Percentiles rank a stretch among this genome's conserved stretches.
phyloP scores from a whole-genome alignment of 2,888 invertebrate genomes.

The Tyria jacobaeae region DNA sequence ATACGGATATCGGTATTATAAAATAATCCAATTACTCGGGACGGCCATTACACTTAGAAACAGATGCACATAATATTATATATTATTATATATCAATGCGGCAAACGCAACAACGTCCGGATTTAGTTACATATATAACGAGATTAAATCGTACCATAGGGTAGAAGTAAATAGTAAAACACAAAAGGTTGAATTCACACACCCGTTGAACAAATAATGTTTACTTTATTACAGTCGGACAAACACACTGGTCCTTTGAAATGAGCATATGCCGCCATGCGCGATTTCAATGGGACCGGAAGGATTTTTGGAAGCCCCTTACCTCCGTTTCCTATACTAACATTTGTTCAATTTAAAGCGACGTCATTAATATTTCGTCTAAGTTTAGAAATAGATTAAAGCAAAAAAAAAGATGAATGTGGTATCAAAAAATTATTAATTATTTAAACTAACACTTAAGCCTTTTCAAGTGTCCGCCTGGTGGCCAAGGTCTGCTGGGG shows the following conservation, averaged over 20 bases:
- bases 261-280: conserved; percentile 67
- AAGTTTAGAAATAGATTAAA: conserved; percentile 36
- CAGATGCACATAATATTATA: conserved; percentile 6
- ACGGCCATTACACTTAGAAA: conserved; percentile 19
- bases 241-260: conserved; percentile 74
- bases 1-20: conserved; percentile 25
- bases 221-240: conserved; percentile 71
- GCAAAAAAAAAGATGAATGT: conserved; percentile 31
- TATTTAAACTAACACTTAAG: too few species aligned
- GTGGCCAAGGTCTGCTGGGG: too few species aligned
- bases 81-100: conserved; percentile 26
- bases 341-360: conserved; percentile 61
- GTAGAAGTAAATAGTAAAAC: conserved; percentile 58
- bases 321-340: conserved; percentile 53
- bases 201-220: conserved; percentile 71
- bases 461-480: too few species aligned
- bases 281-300: conserved; percentile 77
- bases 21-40: conserved; percentile 35
- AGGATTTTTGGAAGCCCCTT: conserved; percentile 66
- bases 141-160: conserved; percentile 64
- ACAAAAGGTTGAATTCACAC: conserved; percentile 73
- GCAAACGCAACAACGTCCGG: conserved; percentile 66
- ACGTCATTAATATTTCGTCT: conserved; percentile 57
- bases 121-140: conserved; percentile 60
- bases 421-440: neutral